Conservation (phyloP, 2,797 vertebrate genomes). For the Cyprinella venusta region DNA sequence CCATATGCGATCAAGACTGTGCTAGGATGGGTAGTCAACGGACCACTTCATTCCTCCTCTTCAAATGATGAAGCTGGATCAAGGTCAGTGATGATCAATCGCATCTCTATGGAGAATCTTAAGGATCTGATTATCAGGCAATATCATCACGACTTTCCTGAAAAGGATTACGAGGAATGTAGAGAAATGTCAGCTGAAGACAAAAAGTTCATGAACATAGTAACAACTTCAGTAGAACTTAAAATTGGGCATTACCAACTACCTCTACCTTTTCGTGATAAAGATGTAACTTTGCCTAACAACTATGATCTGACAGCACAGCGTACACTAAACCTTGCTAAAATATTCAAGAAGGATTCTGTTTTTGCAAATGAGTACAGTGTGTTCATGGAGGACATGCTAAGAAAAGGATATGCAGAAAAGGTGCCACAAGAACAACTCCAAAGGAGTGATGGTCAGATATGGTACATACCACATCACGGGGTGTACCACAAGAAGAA, state of each 20-base stretch:
- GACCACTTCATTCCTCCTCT: background rate
- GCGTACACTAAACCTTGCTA: background rate
- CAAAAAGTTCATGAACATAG: background rate
- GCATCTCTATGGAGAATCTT: slow-evolving; percentile 4
- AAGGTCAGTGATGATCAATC: background rate
- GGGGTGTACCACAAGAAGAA: slow-evolving; percentile 4
- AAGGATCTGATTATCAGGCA: slow-evolving; percentile 21
- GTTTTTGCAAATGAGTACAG: slow-evolving; percentile 11
- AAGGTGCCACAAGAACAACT: background rate
- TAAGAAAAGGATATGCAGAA: slow-evolving; percentile 11
- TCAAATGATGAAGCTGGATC: background rate
- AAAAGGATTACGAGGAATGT: slow-evolving; percentile 16
- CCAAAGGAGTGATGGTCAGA: background rate
- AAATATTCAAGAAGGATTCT: background rate
- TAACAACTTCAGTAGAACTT: background rate
- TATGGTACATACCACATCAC: slow-evolving; percentile 52
- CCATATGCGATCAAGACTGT: background rate
- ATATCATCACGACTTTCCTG: slow-evolving; percentile 36
- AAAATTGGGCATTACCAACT: slow-evolving; percentile 30
- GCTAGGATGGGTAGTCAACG: slow-evolving; percentile 32
- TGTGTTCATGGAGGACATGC: background rate
- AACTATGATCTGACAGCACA: background rate
- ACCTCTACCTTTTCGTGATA: background rate
- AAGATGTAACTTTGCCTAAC: background rate
- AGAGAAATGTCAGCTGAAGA: slow-evolving; percentile 32